Percentiles rank a stretch among this genome's conserved stretches.
Conservation (phyloP, 2,888 invertebrate genomes). For the Leptinotarsa rubiginosa region DNA sequence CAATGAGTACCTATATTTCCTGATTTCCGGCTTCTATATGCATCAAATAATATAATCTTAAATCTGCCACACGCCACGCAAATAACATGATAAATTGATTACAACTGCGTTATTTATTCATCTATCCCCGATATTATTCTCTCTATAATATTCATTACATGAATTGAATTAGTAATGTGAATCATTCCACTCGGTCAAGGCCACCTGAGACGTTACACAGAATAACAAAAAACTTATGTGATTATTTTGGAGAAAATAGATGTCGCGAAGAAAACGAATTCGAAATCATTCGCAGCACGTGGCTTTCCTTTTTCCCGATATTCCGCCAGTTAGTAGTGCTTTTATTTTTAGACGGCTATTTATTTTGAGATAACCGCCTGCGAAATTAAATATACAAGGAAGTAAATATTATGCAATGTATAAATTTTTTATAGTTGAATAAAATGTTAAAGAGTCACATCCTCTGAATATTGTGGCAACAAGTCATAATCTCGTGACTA, state of each 20-base stretch:
- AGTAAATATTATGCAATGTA: constrained; percentile 40
- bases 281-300: constrained; percentile 10
- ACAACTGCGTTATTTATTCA: constrained; percentile 36
- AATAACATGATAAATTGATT: neutral
- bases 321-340: constrained; percentile 4
- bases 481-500: constrained; percentile 36
- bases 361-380: constrained; percentile 38
- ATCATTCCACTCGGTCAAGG: constrained; percentile 42
- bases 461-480: constrained; percentile 21
- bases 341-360: constrained; percentile 38
- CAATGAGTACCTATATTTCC: neutral
- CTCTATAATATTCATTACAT: constrained; percentile 35
- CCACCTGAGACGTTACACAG: constrained; percentile 23
- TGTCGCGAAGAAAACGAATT: neutral
- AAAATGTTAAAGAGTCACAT: constrained; percentile 25
- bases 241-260: neutral
- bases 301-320: constrained; percentile 16
- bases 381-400: constrained; percentile 39
- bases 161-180: constrained; percentile 39
- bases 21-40: neutral
- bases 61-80: neutral
- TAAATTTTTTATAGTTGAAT: constrained; percentile 23
- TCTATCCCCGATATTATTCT: constrained; percentile 33
- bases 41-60: neutral
- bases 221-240: constrained; percentile 10